A percentile compares a stretch with the other conserved stretches of the same genome.
These are phyloP conservation scores for Acanthisitta chloris DNA, from an alignment of 2,113 vertebrate genomes.

Conservation along the genomic window DNA sequence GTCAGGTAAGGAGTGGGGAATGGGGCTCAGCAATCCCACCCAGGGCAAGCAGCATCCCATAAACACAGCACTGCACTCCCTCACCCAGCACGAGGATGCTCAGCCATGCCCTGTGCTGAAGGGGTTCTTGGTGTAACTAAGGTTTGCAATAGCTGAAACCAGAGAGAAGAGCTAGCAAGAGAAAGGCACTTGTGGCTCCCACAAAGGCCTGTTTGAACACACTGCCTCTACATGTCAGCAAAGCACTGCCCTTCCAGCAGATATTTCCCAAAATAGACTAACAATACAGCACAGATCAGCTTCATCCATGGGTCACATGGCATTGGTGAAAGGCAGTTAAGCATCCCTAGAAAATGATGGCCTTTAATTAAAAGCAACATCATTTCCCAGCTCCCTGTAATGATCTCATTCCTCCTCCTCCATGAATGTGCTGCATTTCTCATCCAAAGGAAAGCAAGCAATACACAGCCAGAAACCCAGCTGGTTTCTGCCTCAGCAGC, in stretches of 20 bases:
- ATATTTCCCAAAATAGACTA: background rate
- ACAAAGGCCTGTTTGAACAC: background rate
- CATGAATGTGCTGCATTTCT: accelerated
- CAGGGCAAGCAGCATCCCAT: background rate
- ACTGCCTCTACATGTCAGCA: accelerated
- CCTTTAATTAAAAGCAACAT: background rate
- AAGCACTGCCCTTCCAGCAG: background rate
- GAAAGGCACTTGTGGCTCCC: background rate
- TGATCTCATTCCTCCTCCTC: background rate
- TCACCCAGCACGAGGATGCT: background rate
- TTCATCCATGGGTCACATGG: accelerated
- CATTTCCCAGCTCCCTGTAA: background rate
- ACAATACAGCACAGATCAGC: background rate
- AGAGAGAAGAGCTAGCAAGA: background rate
- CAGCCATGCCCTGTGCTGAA: background rate
- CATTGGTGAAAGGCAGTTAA: background rate
- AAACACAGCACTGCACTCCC: background rate
- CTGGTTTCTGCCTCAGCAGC: background rate
- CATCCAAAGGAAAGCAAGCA: background rate
- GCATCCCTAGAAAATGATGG: background rate
- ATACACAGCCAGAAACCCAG: background rate
- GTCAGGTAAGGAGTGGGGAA: background rate
- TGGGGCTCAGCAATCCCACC: background rate
- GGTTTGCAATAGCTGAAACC: background rate
- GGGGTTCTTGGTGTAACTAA: accelerated